Base-by-base conservation (phyloP, 92 coral and sea anemone genomes). In the Porites divaricata region DNA sequence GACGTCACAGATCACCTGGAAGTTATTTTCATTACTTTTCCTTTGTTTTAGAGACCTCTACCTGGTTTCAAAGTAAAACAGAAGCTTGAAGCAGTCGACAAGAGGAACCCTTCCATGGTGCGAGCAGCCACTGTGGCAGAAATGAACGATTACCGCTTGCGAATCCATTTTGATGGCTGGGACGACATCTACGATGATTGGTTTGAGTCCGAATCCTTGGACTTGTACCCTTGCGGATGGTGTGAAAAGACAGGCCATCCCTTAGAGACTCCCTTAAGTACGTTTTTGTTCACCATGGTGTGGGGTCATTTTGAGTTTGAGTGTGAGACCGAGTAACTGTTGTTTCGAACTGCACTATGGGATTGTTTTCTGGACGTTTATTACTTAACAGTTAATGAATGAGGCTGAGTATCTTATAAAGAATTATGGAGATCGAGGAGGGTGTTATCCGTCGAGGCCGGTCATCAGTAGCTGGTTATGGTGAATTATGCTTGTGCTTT, bases 131-230 rank as follows among this genome's bases (percentile, higher is more conserved):
- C 97, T 1, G 81, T 97, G 19, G 88, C 92, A 3, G 90, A 88
- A 57, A 86, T 89, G 20, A 95, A 89, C n/a, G 97, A 93, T 4
- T 93, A 91, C 84, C 95, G 95, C 71, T 85, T 97, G 54, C 90
- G 92, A 83, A 77, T 97, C n/a, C 98, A 92, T 78, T 97, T 93
- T 86, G 99, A 97, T 64, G 99, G 99, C 76, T 97, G 99, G 99
- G 99, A 97, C 63, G 94, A 93, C 57, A 93, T 95, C 12, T 97
- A 95, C 57, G 98, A 97, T 63, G 99, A 97, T 53, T 97, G 99
- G 99, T 97, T 91, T 64, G 97, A 93, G 54, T 85, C 97, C 35
- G 97, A 91, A 58, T 86, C 90, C 26, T 86, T 81, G 14, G 95
- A 92, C 22, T 76, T 93, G 48, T 93, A 91, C 91, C 96, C 96